phyloP scores from a whole-genome alignment of 2,113 vertebrate genomes.

The Fregata magnificens region DNA sequence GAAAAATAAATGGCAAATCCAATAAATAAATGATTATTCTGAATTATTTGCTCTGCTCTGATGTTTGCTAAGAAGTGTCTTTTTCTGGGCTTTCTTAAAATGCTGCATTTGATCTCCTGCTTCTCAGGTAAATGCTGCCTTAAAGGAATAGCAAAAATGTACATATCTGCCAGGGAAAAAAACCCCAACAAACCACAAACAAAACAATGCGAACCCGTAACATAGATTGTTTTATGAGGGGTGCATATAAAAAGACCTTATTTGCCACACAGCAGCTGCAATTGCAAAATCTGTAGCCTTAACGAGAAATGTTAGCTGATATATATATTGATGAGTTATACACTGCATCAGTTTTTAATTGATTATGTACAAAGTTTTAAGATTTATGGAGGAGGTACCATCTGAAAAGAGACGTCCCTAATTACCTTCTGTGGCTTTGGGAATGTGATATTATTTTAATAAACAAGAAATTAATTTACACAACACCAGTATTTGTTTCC shows the following conservation, averaged over 20 bases:
- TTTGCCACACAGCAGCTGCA: background rate
- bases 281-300: background rate
- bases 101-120: background rate
- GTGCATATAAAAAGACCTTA: background rate
- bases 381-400: background rate
- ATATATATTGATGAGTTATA: background rate
- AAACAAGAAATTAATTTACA: slow-evolving; percentile 19
- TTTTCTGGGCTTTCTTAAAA: background rate
- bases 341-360: slow-evolving; percentile 9
- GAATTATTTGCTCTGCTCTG: slow-evolving; percentile 45
- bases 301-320: background rate
- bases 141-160: background rate
- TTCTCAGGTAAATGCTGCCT: background rate
- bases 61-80: slow-evolving; percentile 40
- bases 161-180: background rate
- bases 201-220: background rate
- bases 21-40: slow-evolving; percentile 61
- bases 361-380: slow-evolving; percentile 1
- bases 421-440: background rate
- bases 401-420: background rate
- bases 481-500: background rate
- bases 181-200: background rate
- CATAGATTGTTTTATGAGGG: background rate
- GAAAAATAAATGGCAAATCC: slow-evolving; percentile 59
- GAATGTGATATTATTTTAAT: slow-evolving; percentile 16